These are phyloP conservation scores for Drosophila longiperda DNA, from an alignment of 2,888 invertebrate species.

Conservation along the genomic window DNA sequence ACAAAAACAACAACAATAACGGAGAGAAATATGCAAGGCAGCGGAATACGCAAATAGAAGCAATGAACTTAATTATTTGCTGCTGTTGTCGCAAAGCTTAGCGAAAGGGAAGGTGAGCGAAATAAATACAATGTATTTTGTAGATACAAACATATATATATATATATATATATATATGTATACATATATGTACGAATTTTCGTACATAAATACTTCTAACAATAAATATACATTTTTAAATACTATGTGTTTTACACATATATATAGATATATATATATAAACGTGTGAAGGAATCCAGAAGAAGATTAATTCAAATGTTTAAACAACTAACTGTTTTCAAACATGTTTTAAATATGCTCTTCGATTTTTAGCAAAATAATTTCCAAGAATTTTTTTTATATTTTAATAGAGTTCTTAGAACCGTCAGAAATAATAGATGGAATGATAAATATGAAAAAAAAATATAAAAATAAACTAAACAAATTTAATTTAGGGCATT, in stretches of 20 bases:
- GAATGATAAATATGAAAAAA: background rate
- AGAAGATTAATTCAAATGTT: background rate
- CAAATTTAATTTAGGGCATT: no score
- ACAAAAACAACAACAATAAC: constrained; percentile 14
- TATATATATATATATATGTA: background rate
- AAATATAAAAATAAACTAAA: no score
- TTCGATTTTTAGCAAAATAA: background rate
- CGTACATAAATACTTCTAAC: background rate
- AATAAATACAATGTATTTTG: constrained; percentile 16
- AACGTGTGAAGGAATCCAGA: background rate
- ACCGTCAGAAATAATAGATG: background rate
- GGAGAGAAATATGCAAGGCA: constrained; percentile 63
- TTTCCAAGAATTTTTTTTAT: background rate
- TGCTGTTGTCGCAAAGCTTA: constrained; percentile 52
- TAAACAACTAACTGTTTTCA: background rate
- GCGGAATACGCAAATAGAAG: constrained; percentile 76
- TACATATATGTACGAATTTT: background rate
- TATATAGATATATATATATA: background rate
- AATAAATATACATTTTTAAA: background rate
- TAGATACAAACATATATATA: background rate
- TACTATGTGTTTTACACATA: background rate
- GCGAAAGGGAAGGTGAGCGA: constrained; percentile 45
- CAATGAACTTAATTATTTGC: constrained; percentile 83
- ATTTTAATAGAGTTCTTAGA: background rate
- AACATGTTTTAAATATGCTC: background rate